Conservation (phyloP, 2,113 vertebrate species). For the Oreochromis spilurus region DNA sequence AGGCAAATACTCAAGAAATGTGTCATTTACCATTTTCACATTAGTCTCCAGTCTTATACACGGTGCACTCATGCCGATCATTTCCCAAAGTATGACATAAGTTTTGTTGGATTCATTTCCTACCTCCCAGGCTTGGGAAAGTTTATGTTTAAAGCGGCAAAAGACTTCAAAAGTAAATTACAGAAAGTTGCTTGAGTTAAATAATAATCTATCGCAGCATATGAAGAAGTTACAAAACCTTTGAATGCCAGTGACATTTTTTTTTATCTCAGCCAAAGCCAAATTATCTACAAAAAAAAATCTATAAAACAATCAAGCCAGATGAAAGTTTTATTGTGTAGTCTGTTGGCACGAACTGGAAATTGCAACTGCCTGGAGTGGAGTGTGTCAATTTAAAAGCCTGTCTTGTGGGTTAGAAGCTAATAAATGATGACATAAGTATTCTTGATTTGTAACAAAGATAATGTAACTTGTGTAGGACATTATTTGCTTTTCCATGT, state of each 20-base stretch:
- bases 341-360: neutral
- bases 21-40: neutral
- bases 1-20: neutral
- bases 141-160: neutral
- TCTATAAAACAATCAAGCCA: neutral
- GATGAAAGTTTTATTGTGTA: neutral
- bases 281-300: neutral
- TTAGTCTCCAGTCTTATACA: neutral
- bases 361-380: neutral
- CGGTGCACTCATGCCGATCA: neutral
- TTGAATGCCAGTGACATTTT: neutral
- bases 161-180: neutral
- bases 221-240: neutral
- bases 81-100: neutral
- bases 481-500: neutral
- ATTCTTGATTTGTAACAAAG: neutral
- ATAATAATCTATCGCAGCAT: neutral
- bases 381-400: neutral
- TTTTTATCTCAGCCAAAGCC: neutral
- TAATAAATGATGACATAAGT: neutral
- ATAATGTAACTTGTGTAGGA: neutral
- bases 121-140: neutral
- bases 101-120: neutral
- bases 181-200: neutral
- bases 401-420: neutral